These are phyloP conservation scores for Micropoecilia bifurca DNA, from an alignment of 2,797 vertebrate species.

Conservation along the genomic window DNA sequence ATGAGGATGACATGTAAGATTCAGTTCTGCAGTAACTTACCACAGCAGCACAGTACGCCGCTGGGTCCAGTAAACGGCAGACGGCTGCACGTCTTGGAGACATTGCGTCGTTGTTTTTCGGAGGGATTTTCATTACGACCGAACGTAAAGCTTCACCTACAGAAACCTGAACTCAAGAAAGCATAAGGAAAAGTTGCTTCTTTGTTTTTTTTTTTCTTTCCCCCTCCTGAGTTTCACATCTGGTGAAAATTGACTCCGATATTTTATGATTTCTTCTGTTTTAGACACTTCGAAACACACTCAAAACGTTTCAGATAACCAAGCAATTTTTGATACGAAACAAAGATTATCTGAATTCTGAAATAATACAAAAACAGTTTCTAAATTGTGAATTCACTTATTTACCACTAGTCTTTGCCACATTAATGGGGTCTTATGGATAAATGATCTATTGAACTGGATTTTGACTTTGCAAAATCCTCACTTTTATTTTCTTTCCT, in stretches of 20 bases:
- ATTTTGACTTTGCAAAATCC: not conserved
- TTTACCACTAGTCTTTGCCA: not conserved
- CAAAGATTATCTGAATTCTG: not conserved
- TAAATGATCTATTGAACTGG: not conserved
- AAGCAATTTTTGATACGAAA: not conserved
- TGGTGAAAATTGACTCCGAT: not conserved
- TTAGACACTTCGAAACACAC: too few relatives aligned
- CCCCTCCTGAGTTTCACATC: not conserved
- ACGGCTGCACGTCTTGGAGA: constrained; percentile 19
- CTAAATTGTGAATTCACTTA: not conserved
- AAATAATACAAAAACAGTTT: not conserved
- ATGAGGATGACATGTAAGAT: constrained; percentile 25
- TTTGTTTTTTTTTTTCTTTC: not conserved
- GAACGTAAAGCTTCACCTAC: constrained; percentile 39
- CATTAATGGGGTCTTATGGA: not conserved
- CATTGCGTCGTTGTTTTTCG: constrained; percentile 2
- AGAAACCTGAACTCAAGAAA: constrained; percentile 30
- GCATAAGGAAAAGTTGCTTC: constrained; percentile 7
- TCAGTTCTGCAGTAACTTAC: constrained; percentile 34
- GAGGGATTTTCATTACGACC: constrained; percentile 6
- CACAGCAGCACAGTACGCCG: constrained; percentile 16
- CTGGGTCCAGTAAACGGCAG: constrained; percentile 31
- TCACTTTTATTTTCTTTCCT: not conserved
- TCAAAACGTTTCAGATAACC: not conserved
- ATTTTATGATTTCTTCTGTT: too few relatives aligned